phyloP scores from a whole-genome alignment of 2,888 invertebrate genomes.

The Axea sp. region DNA sequence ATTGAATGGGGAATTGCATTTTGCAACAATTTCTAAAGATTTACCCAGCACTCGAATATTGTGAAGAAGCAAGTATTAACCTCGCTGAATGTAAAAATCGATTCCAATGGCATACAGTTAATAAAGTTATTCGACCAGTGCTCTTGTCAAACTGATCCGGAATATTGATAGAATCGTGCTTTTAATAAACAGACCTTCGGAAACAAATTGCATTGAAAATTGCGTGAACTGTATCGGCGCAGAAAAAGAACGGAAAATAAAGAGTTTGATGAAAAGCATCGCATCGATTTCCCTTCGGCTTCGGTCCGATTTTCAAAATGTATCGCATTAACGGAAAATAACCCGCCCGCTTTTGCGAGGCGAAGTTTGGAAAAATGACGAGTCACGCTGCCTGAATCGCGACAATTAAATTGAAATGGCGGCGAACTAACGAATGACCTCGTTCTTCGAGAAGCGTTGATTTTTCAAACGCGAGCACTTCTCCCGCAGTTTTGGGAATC shows the following conservation, averaged over 20 bases:
- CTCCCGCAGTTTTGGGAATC: too few species aligned
- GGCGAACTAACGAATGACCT: too few species aligned
- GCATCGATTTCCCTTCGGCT: slow-evolving; percentile 9
- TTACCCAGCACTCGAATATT: slow-evolving; percentile 4
- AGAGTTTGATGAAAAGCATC: slow-evolving; percentile 1
- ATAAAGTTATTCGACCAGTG: slow-evolving; percentile 15
- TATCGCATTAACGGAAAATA: too few species aligned
- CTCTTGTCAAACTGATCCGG: slow-evolving; percentile 24
- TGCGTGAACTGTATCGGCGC: slow-evolving; percentile 1
- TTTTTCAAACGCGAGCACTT: too few species aligned
- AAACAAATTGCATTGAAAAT: slow-evolving; percentile 33
- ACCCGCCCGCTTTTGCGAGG: too few species aligned
- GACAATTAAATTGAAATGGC: too few species aligned
- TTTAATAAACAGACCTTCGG: slow-evolving; percentile 32
- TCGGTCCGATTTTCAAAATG: neutral
- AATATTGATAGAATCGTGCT: slow-evolving; percentile 41
- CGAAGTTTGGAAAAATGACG: slow-evolving; percentile 61
- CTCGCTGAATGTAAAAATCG: slow-evolving; percentile 34
- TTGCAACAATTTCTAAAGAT: slow-evolving; percentile 16
- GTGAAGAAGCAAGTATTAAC: slow-evolving; percentile 11
- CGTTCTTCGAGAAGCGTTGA: too few species aligned
- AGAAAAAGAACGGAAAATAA: neutral
- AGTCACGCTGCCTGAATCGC: too few species aligned
- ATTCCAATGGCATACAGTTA: slow-evolving; percentile 16
- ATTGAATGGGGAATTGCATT: slow-evolving; percentile 18